These are phyloP conservation scores for Drosophila demipolita DNA, from an alignment of 2,888 invertebrate species.

Conservation along the genomic window DNA sequence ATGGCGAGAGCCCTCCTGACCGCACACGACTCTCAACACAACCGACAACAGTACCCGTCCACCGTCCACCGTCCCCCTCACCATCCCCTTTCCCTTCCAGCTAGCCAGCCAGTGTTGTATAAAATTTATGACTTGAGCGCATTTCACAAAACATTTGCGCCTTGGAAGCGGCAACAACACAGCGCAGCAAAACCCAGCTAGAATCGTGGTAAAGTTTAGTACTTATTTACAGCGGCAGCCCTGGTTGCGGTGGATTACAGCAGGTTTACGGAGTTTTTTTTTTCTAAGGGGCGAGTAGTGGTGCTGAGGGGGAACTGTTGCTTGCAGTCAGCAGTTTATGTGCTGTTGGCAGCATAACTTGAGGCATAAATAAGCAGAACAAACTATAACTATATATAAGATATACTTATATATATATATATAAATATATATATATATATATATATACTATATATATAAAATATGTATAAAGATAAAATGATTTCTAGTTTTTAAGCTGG, in stretches of 20 bases:
- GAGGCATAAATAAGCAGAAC: slow-evolving; percentile 72
- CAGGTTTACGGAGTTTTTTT: slow-evolving; percentile 13
- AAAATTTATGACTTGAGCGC: slow-evolving; percentile 79
- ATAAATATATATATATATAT: slow-evolving; percentile 23
- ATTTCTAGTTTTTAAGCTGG: slow-evolving; percentile 16
- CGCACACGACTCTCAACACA: slow-evolving; percentile 5
- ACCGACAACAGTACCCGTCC: not conserved
- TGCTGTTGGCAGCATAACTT: slow-evolving; percentile 75
- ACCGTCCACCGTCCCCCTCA: no score
- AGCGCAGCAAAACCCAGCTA: slow-evolving; percentile 40
- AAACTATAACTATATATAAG: slow-evolving; percentile 57
- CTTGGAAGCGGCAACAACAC: slow-evolving; percentile 53
- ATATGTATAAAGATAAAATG: slow-evolving; percentile 9
- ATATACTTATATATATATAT: slow-evolving; percentile 16
- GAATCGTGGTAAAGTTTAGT: slow-evolving; percentile 74
- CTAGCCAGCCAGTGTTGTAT: slow-evolving; percentile 55
- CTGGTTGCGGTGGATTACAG: slow-evolving; percentile 58
- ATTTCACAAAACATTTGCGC: slow-evolving; percentile 79
- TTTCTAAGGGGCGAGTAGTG: not conserved
- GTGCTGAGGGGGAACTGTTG: slow-evolving; percentile 34
- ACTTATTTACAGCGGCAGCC: slow-evolving; percentile 68
- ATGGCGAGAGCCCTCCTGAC: slow-evolving; percentile 50
- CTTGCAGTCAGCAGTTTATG: slow-evolving; percentile 68
- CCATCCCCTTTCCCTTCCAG: not conserved
- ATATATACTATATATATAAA: not conserved